Evolutionary conservation across 2,113 vertebrate genomes (phyloP).

Genomic region (Hepsetus odoe): DNA sequence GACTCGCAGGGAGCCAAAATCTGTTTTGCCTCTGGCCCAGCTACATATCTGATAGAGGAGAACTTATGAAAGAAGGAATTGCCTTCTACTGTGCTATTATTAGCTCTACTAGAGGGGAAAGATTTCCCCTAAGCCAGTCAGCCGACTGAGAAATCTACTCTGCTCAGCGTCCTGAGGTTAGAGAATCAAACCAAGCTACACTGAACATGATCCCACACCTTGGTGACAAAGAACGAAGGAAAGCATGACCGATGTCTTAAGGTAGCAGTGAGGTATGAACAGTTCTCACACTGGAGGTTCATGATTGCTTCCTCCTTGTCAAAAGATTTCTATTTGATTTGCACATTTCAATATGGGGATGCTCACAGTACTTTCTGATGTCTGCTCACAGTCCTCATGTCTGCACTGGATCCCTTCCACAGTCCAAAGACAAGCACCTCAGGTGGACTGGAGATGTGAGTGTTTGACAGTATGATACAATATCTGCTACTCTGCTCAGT

Average conservation of each 20-base stretch:
- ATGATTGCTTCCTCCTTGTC: background rate
- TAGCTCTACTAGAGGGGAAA: slow-evolving; percentile 31
- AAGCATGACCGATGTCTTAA: background rate
- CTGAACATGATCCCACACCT: background rate
- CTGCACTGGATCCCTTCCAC: too few species aligned
- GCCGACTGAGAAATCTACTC: slow-evolving; percentile 31
- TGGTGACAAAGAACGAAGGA: background rate
- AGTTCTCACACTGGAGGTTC: background rate
- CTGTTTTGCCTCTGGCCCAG: slow-evolving; percentile 14
- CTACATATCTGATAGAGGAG: slow-evolving; percentile 24
- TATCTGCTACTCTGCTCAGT: too few species aligned
- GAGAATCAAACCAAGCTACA: slow-evolving; percentile 27
- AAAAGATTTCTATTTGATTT: background rate
- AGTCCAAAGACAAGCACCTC: too few species aligned
- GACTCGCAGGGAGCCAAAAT: background rate
- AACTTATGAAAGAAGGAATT: slow-evolving; percentile 7
- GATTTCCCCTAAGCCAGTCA: slow-evolving; percentile 39
- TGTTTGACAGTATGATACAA: too few species aligned
- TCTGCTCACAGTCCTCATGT: too few species aligned
- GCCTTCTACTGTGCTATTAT: slow-evolving; percentile 31
- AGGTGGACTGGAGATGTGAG: too few species aligned
- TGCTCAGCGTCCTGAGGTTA: background rate
- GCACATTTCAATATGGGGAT: background rate
- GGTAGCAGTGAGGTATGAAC: background rate
- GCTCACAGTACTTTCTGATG: too few species aligned